Evolutionary conservation across 2,888 invertebrate genomes (phyloP), one percentile per base, ranked within the genome.

Genomic region (Acheta domesticus): DNA sequence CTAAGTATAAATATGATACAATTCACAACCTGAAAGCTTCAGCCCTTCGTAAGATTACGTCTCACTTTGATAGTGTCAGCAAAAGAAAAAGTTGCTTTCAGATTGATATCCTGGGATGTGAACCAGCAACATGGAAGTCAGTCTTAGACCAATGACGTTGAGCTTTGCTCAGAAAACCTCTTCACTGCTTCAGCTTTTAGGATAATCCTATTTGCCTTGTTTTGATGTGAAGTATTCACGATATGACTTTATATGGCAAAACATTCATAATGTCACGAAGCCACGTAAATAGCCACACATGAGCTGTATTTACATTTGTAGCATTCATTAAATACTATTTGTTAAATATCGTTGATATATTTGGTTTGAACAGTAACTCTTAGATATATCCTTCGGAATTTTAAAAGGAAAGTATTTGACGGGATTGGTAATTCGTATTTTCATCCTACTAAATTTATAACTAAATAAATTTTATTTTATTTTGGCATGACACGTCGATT

Each of bases 51-150:
- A 36, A 36, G 8, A 36, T 36, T 36, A 36, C 36, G 5, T 36
- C 8, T 36, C 36, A 8, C 36, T 36, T 36, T 36, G 36, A 36
- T 36, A 36, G 11, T 36, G 36, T 8, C 36, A 36, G 36, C 36
- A 36, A 36, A 36, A 36, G 0, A 36, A 8, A 36, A 36, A 36
- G 36, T 36, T 36, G 36, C 36, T 36, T 36, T 62, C 62, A 62
- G n/a, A n/a, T 62, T 14, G 14, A 62, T 19, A n/a, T 62, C 62
- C 62, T 62, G n/a, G 23, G 14, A 14, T 62, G n/a, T n/a, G 16
- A 62, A 62, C 62, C 62, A 62, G 62, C 62, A 62, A 62, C 62
- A 62, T 62, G 62, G 62, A 62, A 62, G 62, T 62, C 62, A 62
- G 62, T 62, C 62, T 62, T 62, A 62, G 62, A 62, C 62, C 62